Percentiles rank a stretch among this genome's conserved stretches.
These are phyloP conservation scores for Numida meleagris DNA, from an alignment of 2,113 vertebrate genomes.

Conservation along the genomic window DNA sequence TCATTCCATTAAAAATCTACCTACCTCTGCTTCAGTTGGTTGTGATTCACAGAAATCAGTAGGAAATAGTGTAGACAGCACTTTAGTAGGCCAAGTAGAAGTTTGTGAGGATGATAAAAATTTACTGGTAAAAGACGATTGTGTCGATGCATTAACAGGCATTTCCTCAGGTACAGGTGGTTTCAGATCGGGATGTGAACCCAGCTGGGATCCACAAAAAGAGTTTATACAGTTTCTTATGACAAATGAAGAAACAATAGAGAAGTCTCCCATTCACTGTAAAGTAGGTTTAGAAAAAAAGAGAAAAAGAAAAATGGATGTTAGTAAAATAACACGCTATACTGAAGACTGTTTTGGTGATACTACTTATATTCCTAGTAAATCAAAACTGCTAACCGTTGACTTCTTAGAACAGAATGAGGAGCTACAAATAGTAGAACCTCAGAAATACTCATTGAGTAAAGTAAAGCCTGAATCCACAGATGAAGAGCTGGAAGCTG, in stretches of 20 bases:
- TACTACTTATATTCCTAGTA: constrained; percentile 81
- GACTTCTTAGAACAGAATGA: constrained; percentile 82
- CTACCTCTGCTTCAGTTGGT: constrained; percentile 86
- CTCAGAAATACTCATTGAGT: constrained; percentile 77
- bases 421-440: constrained; percentile 77
- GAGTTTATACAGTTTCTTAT: constrained; percentile 89
- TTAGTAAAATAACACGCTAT: constrained; percentile 85
- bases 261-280: constrained; percentile 78
- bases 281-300: constrained; percentile 84
- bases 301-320: constrained; percentile 85
- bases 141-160: constrained; percentile 79
- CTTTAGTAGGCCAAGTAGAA: constrained; percentile 86
- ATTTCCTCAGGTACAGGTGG: constrained; percentile 87
- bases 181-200: constrained; percentile 79
- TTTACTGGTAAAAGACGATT: constrained; percentile 78
- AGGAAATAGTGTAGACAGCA: constrained; percentile 84
- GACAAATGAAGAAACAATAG: constrained; percentile 83
- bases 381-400: constrained; percentile 75
- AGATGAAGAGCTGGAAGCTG: constrained; percentile 81
- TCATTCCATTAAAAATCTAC: constrained; percentile 89
- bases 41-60: constrained; percentile 84
- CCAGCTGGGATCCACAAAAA: constrained; percentile 86
- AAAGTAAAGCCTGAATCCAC: constrained; percentile 82
- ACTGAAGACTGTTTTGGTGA: constrained; percentile 84
- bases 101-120: constrained; percentile 79